These are phyloP conservation scores for Pogoniulus pusillus DNA, from an alignment of 2,797 vertebrate genomes.

Conservation along the genomic window DNA sequence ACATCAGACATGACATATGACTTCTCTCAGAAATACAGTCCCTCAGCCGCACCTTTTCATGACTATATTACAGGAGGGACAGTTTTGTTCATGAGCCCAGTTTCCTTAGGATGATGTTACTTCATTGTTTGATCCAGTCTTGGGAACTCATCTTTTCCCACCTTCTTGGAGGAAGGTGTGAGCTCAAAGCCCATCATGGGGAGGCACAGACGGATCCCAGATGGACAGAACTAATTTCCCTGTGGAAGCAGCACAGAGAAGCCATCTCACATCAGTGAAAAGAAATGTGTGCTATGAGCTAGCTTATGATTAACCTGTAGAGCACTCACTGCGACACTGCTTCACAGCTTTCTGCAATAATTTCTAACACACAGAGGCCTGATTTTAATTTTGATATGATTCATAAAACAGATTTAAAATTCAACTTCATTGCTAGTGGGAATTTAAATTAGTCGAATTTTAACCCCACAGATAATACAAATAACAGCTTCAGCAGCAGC, in stretches of 20 bases:
- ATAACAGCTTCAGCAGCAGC: neutral
- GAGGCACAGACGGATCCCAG: neutral
- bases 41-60: neutral
- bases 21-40: neutral
- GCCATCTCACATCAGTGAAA: neutral
- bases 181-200: neutral
- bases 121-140: neutral
- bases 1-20: neutral
- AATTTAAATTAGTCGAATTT: slow-evolving; percentile 18
- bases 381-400: neutral
- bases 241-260: neutral
- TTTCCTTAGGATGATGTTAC: neutral
- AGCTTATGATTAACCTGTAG: neutral
- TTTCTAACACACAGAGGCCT: neutral
- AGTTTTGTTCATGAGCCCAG: neutral
- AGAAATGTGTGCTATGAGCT: neutral
- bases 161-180: neutral
- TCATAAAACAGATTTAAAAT: slow-evolving; percentile 7
- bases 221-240: neutral
- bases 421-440: neutral
- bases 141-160: neutral
- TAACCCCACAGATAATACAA: slow-evolving; percentile 13
- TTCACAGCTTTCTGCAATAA: neutral
- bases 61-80: neutral
- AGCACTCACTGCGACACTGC: neutral